phyloP scores from a whole-genome alignment of 2,797 vertebrate species.

The Danio tinwini region DNA sequence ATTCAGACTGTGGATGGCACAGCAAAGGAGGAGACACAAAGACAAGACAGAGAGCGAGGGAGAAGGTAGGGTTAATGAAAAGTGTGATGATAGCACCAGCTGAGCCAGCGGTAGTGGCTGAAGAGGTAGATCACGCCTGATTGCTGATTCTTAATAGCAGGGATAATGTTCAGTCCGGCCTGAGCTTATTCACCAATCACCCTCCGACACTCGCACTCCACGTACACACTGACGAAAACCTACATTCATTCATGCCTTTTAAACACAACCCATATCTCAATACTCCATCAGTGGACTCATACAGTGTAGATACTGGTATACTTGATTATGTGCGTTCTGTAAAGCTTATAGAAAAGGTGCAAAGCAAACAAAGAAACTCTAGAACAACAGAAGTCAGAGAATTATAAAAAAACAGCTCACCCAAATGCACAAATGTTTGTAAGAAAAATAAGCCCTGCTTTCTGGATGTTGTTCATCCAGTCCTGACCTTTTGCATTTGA shows the following conservation, averaged over 20 bases:
- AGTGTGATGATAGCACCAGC: slow-evolving; percentile 66
- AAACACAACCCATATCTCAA: neutral
- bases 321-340: neutral
- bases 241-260: slow-evolving; percentile 18
- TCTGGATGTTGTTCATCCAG: neutral
- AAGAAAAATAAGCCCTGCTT: neutral
- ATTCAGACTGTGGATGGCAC: neutral
- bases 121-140: slow-evolving; percentile 72
- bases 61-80: slow-evolving; percentile 52
- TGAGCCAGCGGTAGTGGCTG: slow-evolving; percentile 75
- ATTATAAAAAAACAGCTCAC: neutral
- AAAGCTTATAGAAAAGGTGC: neutral
- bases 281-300: neutral
- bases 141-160: slow-evolving; percentile 72
- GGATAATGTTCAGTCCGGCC: slow-evolving; percentile 70
- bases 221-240: slow-evolving; percentile 9
- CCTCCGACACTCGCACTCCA: slow-evolving; percentile 42
- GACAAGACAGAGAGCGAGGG: slow-evolving; percentile 20
- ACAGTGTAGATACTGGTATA: neutral
- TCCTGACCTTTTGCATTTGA: neutral
- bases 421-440: neutral
- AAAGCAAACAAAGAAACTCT: no score
- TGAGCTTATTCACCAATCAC: slow-evolving; percentile 44
- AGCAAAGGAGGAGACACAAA: slow-evolving; percentile 16
- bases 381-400: neutral